These are phyloP conservation scores for Drosophila willistoni DNA, from an alignment of 1,140 invertebrate species.

Conservation along the genomic window DNA sequence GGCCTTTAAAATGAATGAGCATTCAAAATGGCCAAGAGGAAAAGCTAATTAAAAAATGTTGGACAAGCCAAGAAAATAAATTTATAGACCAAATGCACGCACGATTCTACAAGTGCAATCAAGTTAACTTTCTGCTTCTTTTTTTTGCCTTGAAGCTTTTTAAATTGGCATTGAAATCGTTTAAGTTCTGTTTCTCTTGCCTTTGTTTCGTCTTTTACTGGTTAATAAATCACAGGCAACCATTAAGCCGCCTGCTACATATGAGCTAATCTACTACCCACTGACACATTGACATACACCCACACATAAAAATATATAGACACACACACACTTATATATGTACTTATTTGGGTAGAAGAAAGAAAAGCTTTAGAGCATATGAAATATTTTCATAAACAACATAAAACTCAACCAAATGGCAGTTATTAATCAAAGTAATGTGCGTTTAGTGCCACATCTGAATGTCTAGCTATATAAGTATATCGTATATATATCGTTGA, in stretches of 20 bases:
- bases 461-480: slow-evolving; percentile 13
- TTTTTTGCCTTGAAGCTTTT: not conserved
- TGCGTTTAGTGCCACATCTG: slow-evolving; percentile 46
- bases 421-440: slow-evolving; percentile 82
- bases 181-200: slow-evolving; percentile 21
- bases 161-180: not conserved
- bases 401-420: slow-evolving; percentile 81
- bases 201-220: slow-evolving; percentile 36
- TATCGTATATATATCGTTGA: slow-evolving; percentile 26
- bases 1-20: slow-evolving; percentile 56
- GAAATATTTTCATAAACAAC: slow-evolving; percentile 82
- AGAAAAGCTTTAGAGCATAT: slow-evolving; percentile 47
- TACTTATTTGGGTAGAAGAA: not conserved
- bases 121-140: too few species aligned
- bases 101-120: not conserved
- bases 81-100: slow-evolving; percentile 2
- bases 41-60: slow-evolving; percentile 10
- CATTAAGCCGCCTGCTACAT: slow-evolving; percentile 73
- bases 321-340: slow-evolving; percentile 23
- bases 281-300: slow-evolving; percentile 27
- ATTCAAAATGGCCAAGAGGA: slow-evolving; percentile 25
- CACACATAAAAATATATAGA: slow-evolving; percentile 33
- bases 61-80: not conserved
- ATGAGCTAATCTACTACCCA: slow-evolving; percentile 71
- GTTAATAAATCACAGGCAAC: slow-evolving; percentile 68